These are phyloP conservation scores for Anoplopoma fimbria DNA, from an alignment of 2,113 vertebrate species.

Conservation along the genomic window DNA sequence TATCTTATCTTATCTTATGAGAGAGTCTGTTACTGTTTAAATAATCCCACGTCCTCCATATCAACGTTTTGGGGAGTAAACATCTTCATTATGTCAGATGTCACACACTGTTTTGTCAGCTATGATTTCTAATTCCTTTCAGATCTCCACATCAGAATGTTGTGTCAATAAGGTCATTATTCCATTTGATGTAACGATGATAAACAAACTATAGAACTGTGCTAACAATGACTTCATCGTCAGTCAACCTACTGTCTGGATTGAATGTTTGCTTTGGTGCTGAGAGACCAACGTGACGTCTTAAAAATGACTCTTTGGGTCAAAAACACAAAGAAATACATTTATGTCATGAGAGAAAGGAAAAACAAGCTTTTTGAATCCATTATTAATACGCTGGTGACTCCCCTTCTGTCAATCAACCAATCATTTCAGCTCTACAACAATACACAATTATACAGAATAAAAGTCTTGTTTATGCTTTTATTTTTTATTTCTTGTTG, in stretches of 20 bases:
- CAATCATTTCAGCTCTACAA: background rate
- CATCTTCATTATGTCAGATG: background rate
- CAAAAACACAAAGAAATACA: background rate
- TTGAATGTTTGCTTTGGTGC: background rate
- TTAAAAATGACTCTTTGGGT: background rate
- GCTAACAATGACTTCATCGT: background rate
- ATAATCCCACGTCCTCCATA: too few species aligned
- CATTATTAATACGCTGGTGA: background rate
- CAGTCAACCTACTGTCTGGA: background rate
- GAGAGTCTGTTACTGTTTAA: too few species aligned
- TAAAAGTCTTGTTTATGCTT: background rate
- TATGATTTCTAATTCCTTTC: background rate
- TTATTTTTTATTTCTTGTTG: too few species aligned
- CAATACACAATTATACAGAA: background rate
- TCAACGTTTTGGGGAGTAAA: background rate
- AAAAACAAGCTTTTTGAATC: too few species aligned
- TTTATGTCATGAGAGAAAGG: too few species aligned
- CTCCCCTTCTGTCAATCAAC: background rate
- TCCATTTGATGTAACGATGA: background rate
- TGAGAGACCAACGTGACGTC: background rate
- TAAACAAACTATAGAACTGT: background rate
- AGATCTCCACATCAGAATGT: background rate
- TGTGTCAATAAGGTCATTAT: background rate
- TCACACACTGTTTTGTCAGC: too few species aligned
- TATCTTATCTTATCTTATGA: too few species aligned